Conservation (phyloP, 2,113 vertebrate species). For the Epinephelus lanceolatus region DNA sequence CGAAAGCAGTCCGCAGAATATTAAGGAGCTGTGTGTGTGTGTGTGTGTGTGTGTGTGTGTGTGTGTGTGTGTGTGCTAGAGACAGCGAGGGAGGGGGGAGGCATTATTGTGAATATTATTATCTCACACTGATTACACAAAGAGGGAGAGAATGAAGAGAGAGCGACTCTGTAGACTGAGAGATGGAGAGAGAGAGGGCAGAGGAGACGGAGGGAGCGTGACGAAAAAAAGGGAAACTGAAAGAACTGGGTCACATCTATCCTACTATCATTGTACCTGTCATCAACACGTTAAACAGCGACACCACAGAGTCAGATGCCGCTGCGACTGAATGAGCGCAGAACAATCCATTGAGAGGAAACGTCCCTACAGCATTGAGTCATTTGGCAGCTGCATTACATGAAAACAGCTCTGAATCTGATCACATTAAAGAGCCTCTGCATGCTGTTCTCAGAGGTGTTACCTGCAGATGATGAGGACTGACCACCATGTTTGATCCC, state of each 20-base stretch:
- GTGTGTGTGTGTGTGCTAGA: neutral
- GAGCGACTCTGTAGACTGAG: constrained; percentile 6
- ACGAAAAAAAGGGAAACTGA: constrained; percentile 55
- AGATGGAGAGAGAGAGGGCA: constrained; percentile 15
- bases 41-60: constrained; percentile 29
- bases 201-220: constrained; percentile 27
- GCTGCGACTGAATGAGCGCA: constrained; percentile 12
- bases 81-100: neutral
- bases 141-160: constrained; percentile 40
- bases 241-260: constrained; percentile 74
- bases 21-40: constrained; percentile 78
- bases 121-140: constrained; percentile 78
- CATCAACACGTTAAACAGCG: constrained; percentile 43
- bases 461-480: neutral
- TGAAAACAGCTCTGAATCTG: neutral
- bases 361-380: neutral
- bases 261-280: constrained; percentile 41
- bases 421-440: neutral
- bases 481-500: neutral
- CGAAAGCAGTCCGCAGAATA: constrained; percentile 82
- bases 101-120: constrained; percentile 80
- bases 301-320: neutral
- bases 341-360: constrained; percentile 19
- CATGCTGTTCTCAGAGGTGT: neutral
- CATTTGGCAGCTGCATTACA: neutral